Evolutionary conservation across 1,140 invertebrate species (phyloP).

Genomic region (Nasonia giraulti): DNA sequence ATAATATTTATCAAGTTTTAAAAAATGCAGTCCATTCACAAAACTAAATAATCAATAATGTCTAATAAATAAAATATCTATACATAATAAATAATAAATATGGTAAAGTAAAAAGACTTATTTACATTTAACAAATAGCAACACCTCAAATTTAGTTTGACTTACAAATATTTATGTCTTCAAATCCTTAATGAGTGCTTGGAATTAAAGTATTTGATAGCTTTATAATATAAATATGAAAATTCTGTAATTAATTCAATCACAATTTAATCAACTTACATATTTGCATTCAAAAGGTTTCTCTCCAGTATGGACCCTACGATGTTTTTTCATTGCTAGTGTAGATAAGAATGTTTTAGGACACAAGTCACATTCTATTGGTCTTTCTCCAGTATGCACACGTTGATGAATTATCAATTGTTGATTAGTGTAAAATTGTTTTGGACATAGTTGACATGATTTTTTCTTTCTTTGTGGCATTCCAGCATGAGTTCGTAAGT

Average conservation of each 20-base stretch:
- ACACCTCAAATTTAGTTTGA: constrained; percentile 33
- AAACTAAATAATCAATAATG: not conserved
- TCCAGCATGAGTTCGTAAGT: constrained; percentile 83
- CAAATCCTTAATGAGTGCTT: constrained; percentile 59
- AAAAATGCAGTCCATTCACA: constrained; percentile 15
- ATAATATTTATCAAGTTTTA: constrained; percentile 17
- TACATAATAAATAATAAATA: constrained; percentile 36
- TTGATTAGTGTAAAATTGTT: constrained; percentile 81
- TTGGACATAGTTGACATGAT: constrained; percentile 81
- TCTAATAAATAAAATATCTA: constrained; percentile 42
- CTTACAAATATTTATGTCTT: constrained; percentile 48
- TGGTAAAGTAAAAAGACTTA: not conserved
- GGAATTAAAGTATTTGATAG: constrained; percentile 57
- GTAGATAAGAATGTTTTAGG: constrained; percentile 81
- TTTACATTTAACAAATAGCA: constrained; percentile 3
- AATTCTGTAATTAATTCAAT: constrained; percentile 8
- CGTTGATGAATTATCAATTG: constrained; percentile 82
- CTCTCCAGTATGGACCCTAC: constrained; percentile 87
- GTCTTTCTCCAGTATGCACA: constrained; percentile 82
- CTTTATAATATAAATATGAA: constrained; percentile 33
- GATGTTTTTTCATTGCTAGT: constrained; percentile 85
- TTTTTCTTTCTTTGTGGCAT: constrained; percentile 79
- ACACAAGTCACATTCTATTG: constrained; percentile 81
- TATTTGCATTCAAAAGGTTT: constrained; percentile 82
- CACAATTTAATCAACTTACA: constrained; percentile 68